These are phyloP conservation scores for Noctua janthina DNA, from an alignment of 2,888 invertebrate species.

Conservation along the genomic window DNA sequence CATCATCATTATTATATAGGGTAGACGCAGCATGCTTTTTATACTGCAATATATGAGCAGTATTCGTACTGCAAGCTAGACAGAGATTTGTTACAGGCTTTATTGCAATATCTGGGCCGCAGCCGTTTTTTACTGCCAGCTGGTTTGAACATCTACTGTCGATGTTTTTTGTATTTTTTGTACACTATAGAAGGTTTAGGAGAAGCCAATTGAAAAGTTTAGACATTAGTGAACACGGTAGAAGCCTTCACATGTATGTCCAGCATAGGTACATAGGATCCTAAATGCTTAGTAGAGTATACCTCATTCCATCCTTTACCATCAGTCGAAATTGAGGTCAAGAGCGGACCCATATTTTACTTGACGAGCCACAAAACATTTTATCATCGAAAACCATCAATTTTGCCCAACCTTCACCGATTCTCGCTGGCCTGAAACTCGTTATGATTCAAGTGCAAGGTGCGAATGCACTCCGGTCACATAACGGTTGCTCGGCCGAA, in stretches of 20 bases:
- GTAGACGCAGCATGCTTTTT: background rate
- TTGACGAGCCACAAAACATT: background rate
- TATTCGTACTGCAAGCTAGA: background rate
- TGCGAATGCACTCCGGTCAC: conserved; percentile 61
- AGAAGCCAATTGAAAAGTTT: background rate
- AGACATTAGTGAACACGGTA: too few species aligned
- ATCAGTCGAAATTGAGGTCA: background rate
- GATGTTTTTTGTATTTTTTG: background rate
- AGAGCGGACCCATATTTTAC: background rate
- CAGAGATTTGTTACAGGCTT: background rate
- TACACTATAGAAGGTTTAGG: too few species aligned
- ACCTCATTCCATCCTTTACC: background rate
- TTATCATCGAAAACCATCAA: background rate
- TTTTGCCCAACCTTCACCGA: background rate
- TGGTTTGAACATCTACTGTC: background rate
- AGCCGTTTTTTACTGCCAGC: background rate
- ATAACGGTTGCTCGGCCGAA: conserved; percentile 65
- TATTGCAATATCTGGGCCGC: background rate
- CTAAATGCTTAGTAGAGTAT: background rate
- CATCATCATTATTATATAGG: background rate
- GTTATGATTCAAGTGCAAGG: conserved; percentile 54
- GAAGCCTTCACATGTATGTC: background rate
- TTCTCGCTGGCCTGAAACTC: conserved; percentile 16
- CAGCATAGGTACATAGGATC: background rate
- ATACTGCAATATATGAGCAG: background rate